Percentiles rank a stretch among this genome's conserved stretches.
These are phyloP conservation scores for Meles meles DNA, from an alignment of 2,113 vertebrate species.

Conservation along the genomic window DNA sequence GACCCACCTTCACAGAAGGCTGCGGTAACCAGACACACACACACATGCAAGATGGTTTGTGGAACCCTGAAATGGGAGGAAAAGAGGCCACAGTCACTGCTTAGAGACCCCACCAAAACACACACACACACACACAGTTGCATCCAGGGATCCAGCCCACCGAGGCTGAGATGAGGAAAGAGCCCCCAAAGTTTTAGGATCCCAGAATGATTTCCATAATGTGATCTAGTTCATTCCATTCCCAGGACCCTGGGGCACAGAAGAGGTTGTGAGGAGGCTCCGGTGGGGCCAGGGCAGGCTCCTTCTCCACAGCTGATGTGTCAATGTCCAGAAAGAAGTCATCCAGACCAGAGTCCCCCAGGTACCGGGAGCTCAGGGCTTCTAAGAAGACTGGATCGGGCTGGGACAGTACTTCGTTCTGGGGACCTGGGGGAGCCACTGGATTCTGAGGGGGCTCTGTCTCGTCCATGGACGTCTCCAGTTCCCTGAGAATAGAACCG, in stretches of 20 bases:
- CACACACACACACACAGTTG: background rate
- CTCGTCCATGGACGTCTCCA: constrained; percentile 82
- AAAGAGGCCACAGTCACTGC: background rate
- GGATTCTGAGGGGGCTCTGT: constrained; percentile 29
- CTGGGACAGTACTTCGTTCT: constrained; percentile 41
- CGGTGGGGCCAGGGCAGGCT: constrained; percentile 66
- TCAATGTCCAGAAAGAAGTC: constrained; percentile 89
- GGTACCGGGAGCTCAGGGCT: constrained; percentile 77
- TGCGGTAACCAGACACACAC: constrained; percentile 58
- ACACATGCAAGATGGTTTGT: constrained; percentile 58
- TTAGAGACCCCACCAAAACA: background rate
- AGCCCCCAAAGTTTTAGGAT: constrained; percentile 71
- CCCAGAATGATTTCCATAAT: constrained; percentile 86
- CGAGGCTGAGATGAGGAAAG: background rate
- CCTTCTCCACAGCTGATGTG: constrained; percentile 83
- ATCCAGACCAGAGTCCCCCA: constrained; percentile 81
- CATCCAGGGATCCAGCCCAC: background rate
- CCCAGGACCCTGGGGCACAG: constrained; percentile 72
- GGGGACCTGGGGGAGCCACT: background rate
- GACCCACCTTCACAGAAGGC: constrained; percentile 74
- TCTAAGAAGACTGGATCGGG: constrained; percentile 75
- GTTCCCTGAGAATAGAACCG: constrained; percentile 84
- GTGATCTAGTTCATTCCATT: constrained; percentile 84
- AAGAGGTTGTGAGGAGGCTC: constrained; percentile 60
- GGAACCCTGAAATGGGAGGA: constrained; percentile 58